Evolutionary conservation across 2,888 invertebrate genomes (phyloP), one percentile per base, ranked within the genome.

Genomic region (Corbicula japonica): DNA sequence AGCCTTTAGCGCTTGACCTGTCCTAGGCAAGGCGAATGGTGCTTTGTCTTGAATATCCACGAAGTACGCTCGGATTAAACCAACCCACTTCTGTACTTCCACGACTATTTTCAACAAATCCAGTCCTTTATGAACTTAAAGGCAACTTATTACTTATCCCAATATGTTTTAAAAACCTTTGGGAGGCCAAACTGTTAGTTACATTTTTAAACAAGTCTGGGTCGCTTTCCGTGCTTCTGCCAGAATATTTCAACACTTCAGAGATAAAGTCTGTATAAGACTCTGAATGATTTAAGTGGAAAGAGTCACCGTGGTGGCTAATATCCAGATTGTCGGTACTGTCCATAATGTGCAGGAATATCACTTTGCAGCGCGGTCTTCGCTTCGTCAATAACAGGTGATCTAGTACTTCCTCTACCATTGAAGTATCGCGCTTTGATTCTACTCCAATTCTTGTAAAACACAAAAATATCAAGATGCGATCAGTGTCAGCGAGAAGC

Each of bases 401-500:
- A 3, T 63, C 63, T 21, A 63, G 35, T 1, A 63, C 34, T 5
- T 50, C 50, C 8, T 32, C 35, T 1, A 35, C 50, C 50, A 50
- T 63, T 23, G 63, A 63, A n/a, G n/a, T n/a, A 34, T 63, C 34
- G 18, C 63, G 18, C 35, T 50, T 63, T 10, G 48, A 23, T 15
- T 63, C 63, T 21, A n/a, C 35, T 6, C 23, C 3, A 18, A 63
- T 50, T 21, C 48, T 35, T 5, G 63, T 63, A 63, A 63, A 63
- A 50, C 63, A 50, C 28, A 63, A 35, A 35, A 63, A 63, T 35
- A 63, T n/a, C 26, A 63, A 21, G 3, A 63, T 63, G 23, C n/a
- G 32, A 26, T 63, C 48, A 34, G 35, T 0, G 18, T 63, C 63
- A 15, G 34, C 23, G 15, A 50, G 50, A 6, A 48, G 8, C 3